Evolutionary conservation across 1,140 invertebrate species (phyloP), one percentile per base, ranked within the genome.

Genomic region (Mizuhopecten yessoensis): DNA sequence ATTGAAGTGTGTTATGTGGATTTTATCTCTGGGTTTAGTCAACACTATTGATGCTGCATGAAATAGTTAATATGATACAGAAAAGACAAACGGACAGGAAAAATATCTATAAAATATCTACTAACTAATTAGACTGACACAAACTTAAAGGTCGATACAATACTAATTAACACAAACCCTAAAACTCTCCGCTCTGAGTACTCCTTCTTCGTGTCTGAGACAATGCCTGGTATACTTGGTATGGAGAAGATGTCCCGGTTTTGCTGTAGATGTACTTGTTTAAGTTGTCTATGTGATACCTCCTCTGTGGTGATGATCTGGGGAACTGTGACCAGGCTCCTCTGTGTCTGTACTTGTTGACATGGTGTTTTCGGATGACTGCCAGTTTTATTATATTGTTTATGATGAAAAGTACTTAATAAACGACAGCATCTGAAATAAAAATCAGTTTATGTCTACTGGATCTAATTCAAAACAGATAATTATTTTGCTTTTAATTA

Each of bases 141-240:
- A 91, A 92, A 45, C 17, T 33, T 39, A 33, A 86, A 34, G 29
- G 13, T 9, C 33, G 20, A 42, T n/a, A 7, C 7, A 42, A 88
- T 0, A 88, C 29, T 29, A 88, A 29, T 86, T 42, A 75, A 17
- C 34, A 39, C 88, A 45, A 91, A 94, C 95, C 95, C 95, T 75
- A 95, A 49, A 17, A 95, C 29, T 88, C 95, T 91, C 11, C 94
- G 45, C 86, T 95, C 95, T 86, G 94, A 93, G 87, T 95, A 95
- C 45, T 95, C 93, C 88, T 95, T 95, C 57, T 93, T 92, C 86
- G 94, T 95, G 89, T 92, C 92, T 7, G 75, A 42, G 75, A 45
- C 34, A 9, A 75, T 29, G 5, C 57, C 57, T 75, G 57, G 57
- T 75, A 75, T 75, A 29, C 57, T n/a, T 0, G 57, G 57, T 29